These are phyloP conservation scores for Abramis brama DNA, from an alignment of 2,113 vertebrate genomes.

Conservation along the genomic window DNA sequence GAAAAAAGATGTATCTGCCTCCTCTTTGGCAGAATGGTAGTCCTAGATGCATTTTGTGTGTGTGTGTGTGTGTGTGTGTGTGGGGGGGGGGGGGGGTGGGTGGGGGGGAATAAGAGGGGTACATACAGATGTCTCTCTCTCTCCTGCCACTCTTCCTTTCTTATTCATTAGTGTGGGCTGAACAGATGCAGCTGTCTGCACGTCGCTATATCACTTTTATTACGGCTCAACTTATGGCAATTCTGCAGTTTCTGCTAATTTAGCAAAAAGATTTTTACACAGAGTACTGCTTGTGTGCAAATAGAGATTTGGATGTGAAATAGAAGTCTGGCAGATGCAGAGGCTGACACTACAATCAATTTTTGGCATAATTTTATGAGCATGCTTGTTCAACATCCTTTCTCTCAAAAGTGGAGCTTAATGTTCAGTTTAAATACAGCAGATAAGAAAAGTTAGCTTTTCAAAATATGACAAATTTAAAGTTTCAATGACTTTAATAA, in stretches of 20 bases:
- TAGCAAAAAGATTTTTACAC: constrained; percentile 13
- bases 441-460: background rate
- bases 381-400: background rate
- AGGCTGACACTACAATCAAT: background rate
- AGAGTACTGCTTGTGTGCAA: constrained; percentile 1
- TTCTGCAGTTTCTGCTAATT: constrained; percentile 28
- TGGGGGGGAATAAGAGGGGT: constrained; percentile 7
- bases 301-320: constrained; percentile 14
- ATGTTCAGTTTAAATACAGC: background rate
- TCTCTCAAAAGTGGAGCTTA: background rate
- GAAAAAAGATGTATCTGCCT: background rate
- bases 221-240: background rate
- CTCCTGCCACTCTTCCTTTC: background rate
- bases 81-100: background rate
- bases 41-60: background rate
- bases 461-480: background rate
- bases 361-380: background rate
- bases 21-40: constrained; percentile 8
- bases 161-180: constrained; percentile 32
- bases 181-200: constrained; percentile 35
- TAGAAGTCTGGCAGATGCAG: constrained; percentile 18
- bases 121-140: background rate
- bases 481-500: background rate
- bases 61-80: background rate
- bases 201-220: constrained; percentile 41